Percentiles rank a stretch among this genome's conserved stretches.
Conservation (phyloP, 2,113 vertebrate genomes). For the Onychorhynchus coronatus region DNA sequence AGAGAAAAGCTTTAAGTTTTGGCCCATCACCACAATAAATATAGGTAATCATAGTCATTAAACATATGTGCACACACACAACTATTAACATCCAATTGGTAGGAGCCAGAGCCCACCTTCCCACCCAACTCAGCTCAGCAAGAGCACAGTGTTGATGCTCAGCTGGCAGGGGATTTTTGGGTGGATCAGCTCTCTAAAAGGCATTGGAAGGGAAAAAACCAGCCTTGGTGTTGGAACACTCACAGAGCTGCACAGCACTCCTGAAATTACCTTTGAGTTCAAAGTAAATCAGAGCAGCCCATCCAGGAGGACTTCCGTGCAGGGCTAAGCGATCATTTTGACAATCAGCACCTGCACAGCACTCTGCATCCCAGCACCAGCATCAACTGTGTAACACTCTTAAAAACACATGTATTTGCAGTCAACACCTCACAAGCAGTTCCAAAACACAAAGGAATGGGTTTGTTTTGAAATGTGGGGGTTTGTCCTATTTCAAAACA, state of each 20-base stretch:
- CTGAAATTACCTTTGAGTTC: neutral
- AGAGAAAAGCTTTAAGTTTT: neutral
- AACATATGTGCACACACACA: neutral
- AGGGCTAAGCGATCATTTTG: neutral
- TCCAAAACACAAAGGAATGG: neutral
- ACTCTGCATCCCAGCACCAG: accelerated
- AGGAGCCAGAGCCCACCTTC: neutral
- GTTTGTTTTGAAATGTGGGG: neutral
- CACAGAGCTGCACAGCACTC: neutral
- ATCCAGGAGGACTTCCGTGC: neutral
- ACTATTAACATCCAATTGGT: neutral
- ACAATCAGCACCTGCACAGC: neutral
- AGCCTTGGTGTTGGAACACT: neutral
- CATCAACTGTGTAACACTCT: neutral
- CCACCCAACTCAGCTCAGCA: neutral
- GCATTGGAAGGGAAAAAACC: neutral
- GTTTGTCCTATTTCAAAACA: neutral
- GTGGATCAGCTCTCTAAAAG: neutral
- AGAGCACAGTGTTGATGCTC: neutral
- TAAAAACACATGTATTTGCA: neutral
- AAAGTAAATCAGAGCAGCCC: neutral
- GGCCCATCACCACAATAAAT: neutral
- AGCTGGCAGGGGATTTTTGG: neutral
- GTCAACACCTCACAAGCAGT: neutral
- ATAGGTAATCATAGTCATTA: neutral